Conservation (phyloP, 2,888 invertebrate species). For the Drosophila melanocephala region DNA sequence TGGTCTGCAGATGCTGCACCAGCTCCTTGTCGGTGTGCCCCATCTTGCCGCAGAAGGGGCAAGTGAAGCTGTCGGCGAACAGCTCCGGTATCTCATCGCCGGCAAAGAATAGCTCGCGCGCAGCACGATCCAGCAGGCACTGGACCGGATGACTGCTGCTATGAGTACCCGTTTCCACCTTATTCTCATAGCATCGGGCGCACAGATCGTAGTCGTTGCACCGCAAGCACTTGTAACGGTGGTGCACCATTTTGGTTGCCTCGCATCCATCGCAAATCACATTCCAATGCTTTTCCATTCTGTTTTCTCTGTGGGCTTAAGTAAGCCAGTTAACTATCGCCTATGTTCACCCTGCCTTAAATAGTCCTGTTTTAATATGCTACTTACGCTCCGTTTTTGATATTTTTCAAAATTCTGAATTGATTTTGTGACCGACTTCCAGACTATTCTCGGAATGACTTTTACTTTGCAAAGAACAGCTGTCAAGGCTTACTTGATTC, state of each 20-base stretch:
- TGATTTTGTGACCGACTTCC: not conserved
- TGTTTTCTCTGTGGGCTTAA: not conserved
- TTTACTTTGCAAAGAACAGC: not conserved
- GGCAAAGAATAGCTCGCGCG: conserved; percentile 42
- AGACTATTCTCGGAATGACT: not conserved
- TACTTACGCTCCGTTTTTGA: not conserved
- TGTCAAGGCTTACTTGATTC: not conserved
- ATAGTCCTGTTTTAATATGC: not conserved
- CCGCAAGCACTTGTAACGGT: conserved; percentile 60
- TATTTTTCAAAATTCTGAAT: not conserved
- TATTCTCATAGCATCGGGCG: conserved; percentile 34
- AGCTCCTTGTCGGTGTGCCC: not conserved
- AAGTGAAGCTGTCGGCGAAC: conserved; percentile 63
- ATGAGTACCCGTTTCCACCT: conserved; percentile 34
- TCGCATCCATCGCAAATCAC: conserved; percentile 52
- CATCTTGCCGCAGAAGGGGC: conserved; percentile 25
- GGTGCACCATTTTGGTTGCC: conserved; percentile 9
- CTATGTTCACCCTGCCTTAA: not conserved
- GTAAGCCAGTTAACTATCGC: not conserved
- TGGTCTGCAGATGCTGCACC: conserved; percentile 7
- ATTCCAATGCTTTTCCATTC: conserved; percentile 38
- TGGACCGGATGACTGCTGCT: conserved; percentile 53
- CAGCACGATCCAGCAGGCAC: conserved; percentile 51
- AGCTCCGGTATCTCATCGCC: conserved; percentile 44
- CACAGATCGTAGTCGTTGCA: conserved; percentile 61